phyloP scores from a whole-genome alignment of 2,113 vertebrate genomes.

The Polypterus senegalus region DNA sequence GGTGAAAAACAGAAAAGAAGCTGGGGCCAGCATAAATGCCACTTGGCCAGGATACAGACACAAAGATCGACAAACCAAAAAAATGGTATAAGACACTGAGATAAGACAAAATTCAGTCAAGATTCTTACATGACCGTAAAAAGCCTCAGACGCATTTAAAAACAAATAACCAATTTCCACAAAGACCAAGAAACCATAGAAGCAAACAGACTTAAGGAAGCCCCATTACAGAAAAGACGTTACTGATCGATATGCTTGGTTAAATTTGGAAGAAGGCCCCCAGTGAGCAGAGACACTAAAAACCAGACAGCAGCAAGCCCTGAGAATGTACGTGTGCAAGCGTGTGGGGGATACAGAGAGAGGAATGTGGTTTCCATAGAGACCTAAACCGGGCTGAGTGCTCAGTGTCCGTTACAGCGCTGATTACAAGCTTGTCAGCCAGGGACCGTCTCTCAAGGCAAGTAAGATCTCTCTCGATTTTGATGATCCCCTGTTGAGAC shows the following conservation, averaged over 20 bases:
- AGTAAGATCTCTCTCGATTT: background rate
- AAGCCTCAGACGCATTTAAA: no score
- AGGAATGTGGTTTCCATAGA: slow-evolving; percentile 67
- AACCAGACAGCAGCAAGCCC: slow-evolving; percentile 24
- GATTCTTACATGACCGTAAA: no score
- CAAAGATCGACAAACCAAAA: slow-evolving; percentile 1
- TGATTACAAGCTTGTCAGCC: slow-evolving; percentile 27
- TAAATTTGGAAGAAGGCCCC: background rate
- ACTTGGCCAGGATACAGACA: background rate
- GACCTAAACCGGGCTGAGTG: slow-evolving; percentile 60
- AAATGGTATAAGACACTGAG: slow-evolving; percentile 1
- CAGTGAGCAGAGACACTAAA: slow-evolving; percentile 15
- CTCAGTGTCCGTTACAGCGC: slow-evolving; percentile 62
- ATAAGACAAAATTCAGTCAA: background rate
- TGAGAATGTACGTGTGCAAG: background rate
- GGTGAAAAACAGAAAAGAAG: background rate
- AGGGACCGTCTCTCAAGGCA: slow-evolving; percentile 26
- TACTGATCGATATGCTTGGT: background rate
- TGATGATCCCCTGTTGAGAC: background rate
- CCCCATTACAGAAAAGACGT: background rate
- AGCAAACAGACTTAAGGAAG: background rate
- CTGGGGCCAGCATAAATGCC: no score
- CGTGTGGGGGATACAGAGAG: slow-evolving; percentile 64
- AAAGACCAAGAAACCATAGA: background rate
- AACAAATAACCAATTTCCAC: no score